Conservation (phyloP, 2,113 vertebrate genomes). For the Actinemys pallida region DNA sequence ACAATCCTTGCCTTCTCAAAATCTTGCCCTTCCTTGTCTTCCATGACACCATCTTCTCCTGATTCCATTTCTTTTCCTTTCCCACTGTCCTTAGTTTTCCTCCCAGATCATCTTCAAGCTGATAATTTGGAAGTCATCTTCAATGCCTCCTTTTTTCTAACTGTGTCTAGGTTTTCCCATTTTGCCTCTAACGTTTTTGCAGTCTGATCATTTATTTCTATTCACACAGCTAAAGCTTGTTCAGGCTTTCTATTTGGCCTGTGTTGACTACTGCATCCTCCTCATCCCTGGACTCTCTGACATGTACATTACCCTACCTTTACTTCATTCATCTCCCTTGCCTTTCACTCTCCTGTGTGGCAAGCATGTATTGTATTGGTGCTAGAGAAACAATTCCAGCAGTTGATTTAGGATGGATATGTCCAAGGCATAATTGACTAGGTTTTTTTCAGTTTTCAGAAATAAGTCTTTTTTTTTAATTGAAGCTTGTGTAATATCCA, state of each 20-base stretch:
- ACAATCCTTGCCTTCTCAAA: neutral
- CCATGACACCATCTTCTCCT: neutral
- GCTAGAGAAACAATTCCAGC: neutral
- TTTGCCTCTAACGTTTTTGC: neutral
- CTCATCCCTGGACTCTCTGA: neutral
- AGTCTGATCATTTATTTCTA: neutral
- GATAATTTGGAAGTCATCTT: neutral
- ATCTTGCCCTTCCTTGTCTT: neutral
- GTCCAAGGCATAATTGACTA: neutral
- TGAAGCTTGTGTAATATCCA: neutral
- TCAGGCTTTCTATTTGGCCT: neutral
- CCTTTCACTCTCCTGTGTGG: neutral
- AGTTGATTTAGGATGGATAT: neutral
- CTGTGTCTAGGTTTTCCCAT: neutral
- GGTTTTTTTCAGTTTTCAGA: slow-evolving; percentile 18
- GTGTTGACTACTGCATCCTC: neutral
- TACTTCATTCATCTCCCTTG: neutral
- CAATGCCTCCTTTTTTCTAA: neutral
- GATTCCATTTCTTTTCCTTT: neutral
- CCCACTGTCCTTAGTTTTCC: slow-evolving; percentile 5
- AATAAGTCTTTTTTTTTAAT: neutral
- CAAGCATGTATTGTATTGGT: neutral
- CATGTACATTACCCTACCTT: neutral
- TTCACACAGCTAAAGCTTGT: neutral
- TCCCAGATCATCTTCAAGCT: slow-evolving; percentile 37